Evolutionary conservation across 1,140 invertebrate genomes (phyloP), one percentile per base, ranked within the genome.

Genomic region (Penaeus chinensis): DNA sequence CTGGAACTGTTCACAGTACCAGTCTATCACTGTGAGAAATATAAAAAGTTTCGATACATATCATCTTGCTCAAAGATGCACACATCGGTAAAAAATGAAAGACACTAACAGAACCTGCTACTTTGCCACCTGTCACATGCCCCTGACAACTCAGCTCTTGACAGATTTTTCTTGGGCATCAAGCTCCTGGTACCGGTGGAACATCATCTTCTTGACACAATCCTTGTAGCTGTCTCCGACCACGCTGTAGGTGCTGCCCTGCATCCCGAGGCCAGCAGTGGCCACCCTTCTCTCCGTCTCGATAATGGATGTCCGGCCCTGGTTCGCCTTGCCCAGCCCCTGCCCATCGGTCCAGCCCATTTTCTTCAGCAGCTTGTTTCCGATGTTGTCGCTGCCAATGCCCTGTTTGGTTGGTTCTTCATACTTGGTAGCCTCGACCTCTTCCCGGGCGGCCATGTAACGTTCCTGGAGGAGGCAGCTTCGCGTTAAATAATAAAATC

Each of bases 281-380:
- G 93, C 94, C 78, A 94, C 94, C 87, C 95, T 93, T 85, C 94
- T 93, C 91, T 95, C 94, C 61, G 94, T 94, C 94, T 92, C 96
- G 89, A 99, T 96, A 78, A 98, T 98, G 77, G 95, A 96, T 13
- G 97, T 97, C 90, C 97, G 94, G n/a, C 98, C 98, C 93, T 99
- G 98, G 91, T 97, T 97, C 61, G 94, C 94, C 92, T 96, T 97
- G 8, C 98, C 99, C 19, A 99, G 93, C 0, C 99, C 99, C 94
- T 97, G 95, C 2, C 98, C 99, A 92, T 98, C 96, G 11, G 95
- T 96, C 98, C 99, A 99, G 0, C 99, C 99, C 98, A 99, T 99
- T 93, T 98, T 99, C 92, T 99, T 98, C 69, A 99, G 92, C 90
- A 99, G 93, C 92, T 97, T 96, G 92, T 96, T 98, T 3, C 98